Percentiles rank a stretch among this genome's conserved stretches.
phyloP scores from a whole-genome alignment of 2,113 vertebrate genomes.

The Scomber colias region DNA sequence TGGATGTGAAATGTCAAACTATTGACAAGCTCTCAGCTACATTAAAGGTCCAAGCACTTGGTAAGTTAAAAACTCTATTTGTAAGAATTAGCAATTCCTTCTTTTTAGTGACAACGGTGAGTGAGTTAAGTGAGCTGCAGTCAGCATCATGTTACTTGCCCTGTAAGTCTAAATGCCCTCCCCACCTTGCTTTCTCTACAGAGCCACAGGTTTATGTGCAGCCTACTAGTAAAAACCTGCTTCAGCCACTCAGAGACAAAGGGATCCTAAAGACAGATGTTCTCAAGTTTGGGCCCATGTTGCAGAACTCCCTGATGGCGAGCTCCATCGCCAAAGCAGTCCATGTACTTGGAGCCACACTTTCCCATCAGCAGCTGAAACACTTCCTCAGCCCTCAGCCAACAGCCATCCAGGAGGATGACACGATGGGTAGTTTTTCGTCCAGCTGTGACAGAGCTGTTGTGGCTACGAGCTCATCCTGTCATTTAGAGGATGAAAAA shows the following conservation, averaged over 20 bases:
- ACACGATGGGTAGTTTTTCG: slow-evolving; percentile 3
- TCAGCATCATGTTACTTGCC: too few relatives aligned
- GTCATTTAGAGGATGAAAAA: slow-evolving; percentile 11
- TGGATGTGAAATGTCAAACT: slow-evolving; percentile 64
- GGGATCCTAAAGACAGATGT: slow-evolving; percentile 29
- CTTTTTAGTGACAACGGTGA: too few relatives aligned
- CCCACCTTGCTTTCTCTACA: slow-evolving; percentile 24
- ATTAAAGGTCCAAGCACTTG: slow-evolving; percentile 49
- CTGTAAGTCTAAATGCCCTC: background rate
- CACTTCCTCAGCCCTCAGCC: slow-evolving; percentile 29
- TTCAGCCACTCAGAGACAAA: slow-evolving; percentile 16
- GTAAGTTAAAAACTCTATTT: slow-evolving; percentile 51
- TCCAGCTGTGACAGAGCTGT: slow-evolving; percentile 11
- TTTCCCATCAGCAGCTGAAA: slow-evolving; percentile 50
- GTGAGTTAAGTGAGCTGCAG: too few relatives aligned
- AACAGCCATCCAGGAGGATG: slow-evolving; percentile 30
- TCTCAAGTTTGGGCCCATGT: slow-evolving; percentile 68
- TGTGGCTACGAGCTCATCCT: background rate
- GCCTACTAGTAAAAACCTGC: slow-evolving; percentile 9
- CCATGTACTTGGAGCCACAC: slow-evolving; percentile 55
- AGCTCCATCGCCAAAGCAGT: slow-evolving; percentile 64
- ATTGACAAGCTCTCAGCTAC: slow-evolving; percentile 55
- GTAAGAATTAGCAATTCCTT: background rate
- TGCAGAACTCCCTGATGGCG: slow-evolving; percentile 60
- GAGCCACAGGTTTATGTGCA: slow-evolving; percentile 33